Percentiles rank a stretch among this genome's conserved stretches.
phyloP scores from a whole-genome alignment of 2,888 invertebrate species.

The Chaetogeoica ovagalla region DNA sequence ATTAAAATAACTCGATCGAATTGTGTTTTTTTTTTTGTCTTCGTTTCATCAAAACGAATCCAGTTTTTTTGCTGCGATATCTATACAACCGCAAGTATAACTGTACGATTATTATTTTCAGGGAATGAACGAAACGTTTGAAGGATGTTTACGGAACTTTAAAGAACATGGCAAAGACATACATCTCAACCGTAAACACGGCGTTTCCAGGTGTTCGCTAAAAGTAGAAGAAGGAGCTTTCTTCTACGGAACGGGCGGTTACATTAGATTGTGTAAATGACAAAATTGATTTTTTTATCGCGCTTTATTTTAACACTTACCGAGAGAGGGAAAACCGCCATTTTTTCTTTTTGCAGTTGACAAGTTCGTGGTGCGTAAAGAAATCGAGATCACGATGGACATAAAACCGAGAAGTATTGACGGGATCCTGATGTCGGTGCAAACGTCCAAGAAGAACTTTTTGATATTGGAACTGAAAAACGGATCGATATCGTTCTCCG shows the following conservation, averaged over 20 bases:
- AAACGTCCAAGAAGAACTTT: conserved; percentile 75
- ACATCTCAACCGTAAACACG: conserved; percentile 65
- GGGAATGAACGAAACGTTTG: conserved; percentile 72
- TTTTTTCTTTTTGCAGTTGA: conserved; percentile 64
- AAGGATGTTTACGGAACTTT: conserved; percentile 81
- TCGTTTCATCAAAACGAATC: too few relatives aligned
- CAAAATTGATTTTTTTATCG: neutral
- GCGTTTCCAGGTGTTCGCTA: conserved; percentile 78
- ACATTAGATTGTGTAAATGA: conserved; percentile 66
- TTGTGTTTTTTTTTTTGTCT: too few relatives aligned
- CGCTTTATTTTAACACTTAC: too few relatives aligned
- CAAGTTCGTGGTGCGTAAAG: conserved; percentile 76
- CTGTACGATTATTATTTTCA: conserved; percentile 57
- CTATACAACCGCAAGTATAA: too few relatives aligned
- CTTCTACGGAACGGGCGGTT: conserved; percentile 79
- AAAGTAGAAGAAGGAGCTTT: conserved; percentile 80
- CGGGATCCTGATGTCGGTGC: conserved; percentile 84
- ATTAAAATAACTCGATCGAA: too few relatives aligned
- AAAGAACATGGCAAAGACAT: conserved; percentile 71
- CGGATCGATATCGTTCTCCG: conserved; percentile 80
- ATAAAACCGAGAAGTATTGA: conserved; percentile 82
- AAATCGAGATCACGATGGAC: conserved; percentile 79
- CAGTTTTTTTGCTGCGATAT: too few relatives aligned
- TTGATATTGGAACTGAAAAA: conserved; percentile 84
- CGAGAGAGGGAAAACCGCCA: neutral